These are phyloP conservation scores for Ferdinandea cuprea DNA, from an alignment of 2,888 invertebrate species.

Conservation along the genomic window DNA sequence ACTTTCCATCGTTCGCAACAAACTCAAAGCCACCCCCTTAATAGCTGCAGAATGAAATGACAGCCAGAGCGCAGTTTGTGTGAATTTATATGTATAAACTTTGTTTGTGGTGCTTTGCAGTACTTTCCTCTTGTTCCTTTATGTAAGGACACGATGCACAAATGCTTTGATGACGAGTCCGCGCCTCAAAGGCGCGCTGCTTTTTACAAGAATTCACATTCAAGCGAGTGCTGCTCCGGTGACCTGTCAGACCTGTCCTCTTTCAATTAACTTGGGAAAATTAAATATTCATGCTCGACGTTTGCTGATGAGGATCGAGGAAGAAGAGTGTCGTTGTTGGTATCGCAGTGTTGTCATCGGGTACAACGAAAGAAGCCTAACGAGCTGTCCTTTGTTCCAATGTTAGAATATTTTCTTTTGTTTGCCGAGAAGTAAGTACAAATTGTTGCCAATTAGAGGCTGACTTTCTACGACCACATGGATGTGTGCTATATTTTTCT, in stretches of 20 bases:
- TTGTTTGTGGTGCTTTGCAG: conserved; percentile 42
- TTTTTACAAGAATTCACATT: background rate
- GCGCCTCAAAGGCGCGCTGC: conserved; percentile 49
- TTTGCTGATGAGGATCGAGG: conserved; percentile 35
- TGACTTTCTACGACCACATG: background rate
- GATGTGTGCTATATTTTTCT: background rate
- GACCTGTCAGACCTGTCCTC: conserved; percentile 58
- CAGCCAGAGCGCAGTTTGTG: conserved; percentile 1
- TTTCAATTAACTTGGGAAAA: conserved; percentile 56
- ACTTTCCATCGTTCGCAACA: background rate
- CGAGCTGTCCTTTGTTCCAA: conserved; percentile 16
- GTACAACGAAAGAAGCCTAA: conserved; percentile 4
- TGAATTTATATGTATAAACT: conserved; percentile 27
- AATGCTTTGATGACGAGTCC: conserved; percentile 24
- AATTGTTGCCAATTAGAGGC: conserved; percentile 24
- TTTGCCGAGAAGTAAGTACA: conserved; percentile 15
- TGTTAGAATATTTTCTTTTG: background rate
- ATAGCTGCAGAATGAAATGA: conserved; percentile 19
- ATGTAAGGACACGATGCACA: conserved; percentile 61
- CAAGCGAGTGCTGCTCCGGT: conserved; percentile 27
- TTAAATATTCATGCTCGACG: conserved; percentile 63
- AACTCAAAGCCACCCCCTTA: conserved; percentile 17
- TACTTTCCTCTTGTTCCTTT: conserved; percentile 20
- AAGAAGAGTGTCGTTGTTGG: background rate
- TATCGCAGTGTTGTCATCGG: conserved; percentile 9